These are phyloP conservation scores for Henricia sp. DNA, from an alignment of 53 echinoderm and acorn worm genomes.

Conservation along the genomic window DNA sequence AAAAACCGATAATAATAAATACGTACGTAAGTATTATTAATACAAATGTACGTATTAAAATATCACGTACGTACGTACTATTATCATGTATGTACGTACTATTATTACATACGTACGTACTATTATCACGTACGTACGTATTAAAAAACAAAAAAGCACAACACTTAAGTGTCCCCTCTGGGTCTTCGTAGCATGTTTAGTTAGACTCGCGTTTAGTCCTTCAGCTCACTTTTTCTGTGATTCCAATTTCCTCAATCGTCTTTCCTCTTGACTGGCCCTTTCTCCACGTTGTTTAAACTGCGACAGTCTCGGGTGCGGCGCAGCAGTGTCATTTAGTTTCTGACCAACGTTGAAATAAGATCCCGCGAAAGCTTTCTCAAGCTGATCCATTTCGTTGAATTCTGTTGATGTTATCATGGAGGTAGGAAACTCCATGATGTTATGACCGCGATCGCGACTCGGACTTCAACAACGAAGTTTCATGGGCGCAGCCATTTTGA, in stretches of 20 bases:
- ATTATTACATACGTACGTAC: too few species aligned
- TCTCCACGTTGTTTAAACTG: conserved; percentile 56
- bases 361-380: conserved; percentile 49
- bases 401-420: not conserved
- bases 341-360: conserved; percentile 60
- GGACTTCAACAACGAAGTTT: too few species aligned
- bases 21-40: too few species aligned
- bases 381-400: conserved; percentile 50
- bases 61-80: too few species aligned
- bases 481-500: conserved; percentile 17
- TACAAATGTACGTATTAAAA: too few species aligned
- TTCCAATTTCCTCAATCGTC: conserved; percentile 48
- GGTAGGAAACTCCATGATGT: not conserved
- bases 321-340: conserved; percentile 56
- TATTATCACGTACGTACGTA: too few species aligned
- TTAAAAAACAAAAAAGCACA: too few species aligned
- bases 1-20: too few species aligned
- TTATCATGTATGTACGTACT: too few species aligned
- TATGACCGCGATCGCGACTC: not conserved
- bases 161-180: too few species aligned
- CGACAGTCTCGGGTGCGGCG: conserved; percentile 61
- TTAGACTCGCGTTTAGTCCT: too few species aligned
- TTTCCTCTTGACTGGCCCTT: conserved; percentile 47
- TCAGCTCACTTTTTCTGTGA: conserved; percentile 70
- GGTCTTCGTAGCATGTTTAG: too few species aligned